Base-by-base conservation (phyloP, 1,140 invertebrate genomes). In the Conus ventricosus region DNA sequence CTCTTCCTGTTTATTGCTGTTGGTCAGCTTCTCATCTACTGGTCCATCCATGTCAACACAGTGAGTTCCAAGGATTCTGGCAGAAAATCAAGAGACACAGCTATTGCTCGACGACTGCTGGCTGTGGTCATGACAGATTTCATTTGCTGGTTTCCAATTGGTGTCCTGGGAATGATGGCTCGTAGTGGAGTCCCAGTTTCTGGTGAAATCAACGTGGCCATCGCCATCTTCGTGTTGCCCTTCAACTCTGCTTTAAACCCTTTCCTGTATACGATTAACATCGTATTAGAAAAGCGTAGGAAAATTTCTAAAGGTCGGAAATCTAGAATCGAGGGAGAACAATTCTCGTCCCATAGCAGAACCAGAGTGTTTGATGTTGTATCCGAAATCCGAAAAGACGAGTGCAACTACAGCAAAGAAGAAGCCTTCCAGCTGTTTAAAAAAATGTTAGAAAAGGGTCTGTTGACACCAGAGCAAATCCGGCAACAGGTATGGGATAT, bases 201-300 rank as follows among this genome's bases (percentile, higher is more conserved):
- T 8, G 20, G 81, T 71, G 55, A 84, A n/a, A n/a, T 88, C 23
- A 57, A 51, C 60, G 80, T 88, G 15, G 80, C 51, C 53, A 54
- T 81, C 1, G 80, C 80, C 15, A 81, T 81, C 51, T 81, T 81
- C 20, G 80, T 81, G 23, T 51, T 81, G 39, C 80, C 80, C 5
- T 51, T 81, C 80, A 81, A 81, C 51, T 81, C 80, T 5, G 80
- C 80, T 8, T 71, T 91, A 0, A 90, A 91, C 25, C 90, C 90
- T 10, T 53, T 90, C 75, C 57, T 91, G 13, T 91, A 91, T 55
- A 90, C 87, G 5, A 11, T 57, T 17, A 84, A 78, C 76, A 51
- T 78, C 0, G 11, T 78, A 17, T 39, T 27, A 6, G 76, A 78
- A 39, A 27, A 17, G 23, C 76, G 76, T 39, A n/a, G 76, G 25